These are phyloP conservation scores for Emydoidea blandingii DNA, from an alignment of 2,797 vertebrate species.

Conservation along the genomic window DNA sequence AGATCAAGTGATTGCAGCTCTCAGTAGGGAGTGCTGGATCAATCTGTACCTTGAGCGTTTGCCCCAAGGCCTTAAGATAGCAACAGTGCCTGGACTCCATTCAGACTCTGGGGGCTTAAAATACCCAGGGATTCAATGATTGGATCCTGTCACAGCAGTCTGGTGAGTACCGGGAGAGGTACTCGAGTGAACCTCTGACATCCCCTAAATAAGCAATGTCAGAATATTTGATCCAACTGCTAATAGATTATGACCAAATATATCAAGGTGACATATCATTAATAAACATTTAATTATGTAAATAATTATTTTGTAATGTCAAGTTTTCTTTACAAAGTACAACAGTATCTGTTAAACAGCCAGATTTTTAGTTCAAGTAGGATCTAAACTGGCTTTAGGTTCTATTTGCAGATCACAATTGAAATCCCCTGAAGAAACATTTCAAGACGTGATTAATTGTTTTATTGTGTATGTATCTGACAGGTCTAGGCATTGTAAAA, in stretches of 20 bases:
- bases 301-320: not conserved
- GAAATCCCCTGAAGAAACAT: not conserved
- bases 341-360: not conserved
- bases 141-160: not conserved
- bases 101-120: not conserved
- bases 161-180: not conserved
- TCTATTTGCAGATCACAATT: conserved; percentile 16
- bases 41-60: not conserved
- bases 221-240: not conserved
- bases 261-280: not conserved
- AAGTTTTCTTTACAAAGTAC: not conserved
- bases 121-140: not conserved
- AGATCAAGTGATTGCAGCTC: not conserved
- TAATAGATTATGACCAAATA: not conserved
- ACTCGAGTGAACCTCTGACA: not conserved
- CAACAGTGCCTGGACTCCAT: not conserved
- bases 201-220: not conserved
- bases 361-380: not conserved
- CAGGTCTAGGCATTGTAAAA: not conserved
- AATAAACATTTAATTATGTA: not conserved
- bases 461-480: not conserved
- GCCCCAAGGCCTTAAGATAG: not conserved
- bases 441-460: conserved; percentile 12
- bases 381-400: not conserved
- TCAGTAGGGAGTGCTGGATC: not conserved